Percentiles rank a stretch among this genome's conserved stretches.
These are phyloP conservation scores for Butorides virescens DNA, from an alignment of 2,113 vertebrate species.

Conservation along the genomic window DNA sequence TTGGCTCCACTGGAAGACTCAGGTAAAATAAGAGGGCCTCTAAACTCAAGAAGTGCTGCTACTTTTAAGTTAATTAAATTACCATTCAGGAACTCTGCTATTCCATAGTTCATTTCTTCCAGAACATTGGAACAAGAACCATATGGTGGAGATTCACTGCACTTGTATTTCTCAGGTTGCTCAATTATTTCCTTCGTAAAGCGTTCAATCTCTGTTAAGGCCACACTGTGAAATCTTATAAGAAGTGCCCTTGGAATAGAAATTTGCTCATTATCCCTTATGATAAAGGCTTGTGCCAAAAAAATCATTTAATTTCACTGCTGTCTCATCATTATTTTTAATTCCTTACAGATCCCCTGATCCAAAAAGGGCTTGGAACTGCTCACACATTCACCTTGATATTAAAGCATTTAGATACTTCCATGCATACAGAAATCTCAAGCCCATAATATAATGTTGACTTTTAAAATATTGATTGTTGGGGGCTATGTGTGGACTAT, in stretches of 20 bases:
- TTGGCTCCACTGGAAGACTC: neutral
- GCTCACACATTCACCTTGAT: neutral
- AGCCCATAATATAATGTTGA: neutral
- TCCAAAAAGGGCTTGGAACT: neutral
- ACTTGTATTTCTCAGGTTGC: conserved; percentile 10
- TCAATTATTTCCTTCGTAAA: neutral
- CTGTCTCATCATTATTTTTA: neutral
- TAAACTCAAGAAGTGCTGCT: neutral
- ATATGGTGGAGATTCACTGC: neutral
- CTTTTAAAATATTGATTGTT: neutral
- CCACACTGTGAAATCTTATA: neutral
- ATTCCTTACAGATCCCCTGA: neutral
- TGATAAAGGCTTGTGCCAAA: conserved; percentile 27
- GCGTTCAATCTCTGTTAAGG: neutral
- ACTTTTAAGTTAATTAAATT: neutral
- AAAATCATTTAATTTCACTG: conserved; percentile 19
- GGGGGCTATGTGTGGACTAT: neutral
- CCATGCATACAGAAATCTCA: neutral
- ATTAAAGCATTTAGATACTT: neutral
- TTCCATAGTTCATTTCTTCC: conserved; percentile 7
- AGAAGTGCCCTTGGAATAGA: conserved; percentile 38
- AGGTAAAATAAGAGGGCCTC: neutral
- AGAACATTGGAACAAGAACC: neutral
- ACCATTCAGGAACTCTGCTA: neutral
- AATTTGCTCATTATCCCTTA: conserved; percentile 52